phyloP scores from a whole-genome alignment of 2,797 vertebrate species.

The Labroides dimidiatus region DNA sequence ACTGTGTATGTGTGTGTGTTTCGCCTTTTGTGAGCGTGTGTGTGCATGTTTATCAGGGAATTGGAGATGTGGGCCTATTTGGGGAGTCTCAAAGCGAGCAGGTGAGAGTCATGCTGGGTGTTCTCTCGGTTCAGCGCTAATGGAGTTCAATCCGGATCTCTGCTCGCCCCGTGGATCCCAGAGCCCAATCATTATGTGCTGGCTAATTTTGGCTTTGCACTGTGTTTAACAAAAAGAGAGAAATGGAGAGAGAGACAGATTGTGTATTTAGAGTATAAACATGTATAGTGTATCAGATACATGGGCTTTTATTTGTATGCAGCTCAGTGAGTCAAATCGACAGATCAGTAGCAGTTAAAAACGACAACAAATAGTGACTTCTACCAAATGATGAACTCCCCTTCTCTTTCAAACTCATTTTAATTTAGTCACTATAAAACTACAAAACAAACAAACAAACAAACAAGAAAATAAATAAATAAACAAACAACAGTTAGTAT shows the following conservation, averaged over 20 bases:
- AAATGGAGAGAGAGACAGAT: not conserved
- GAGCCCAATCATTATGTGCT: constrained; percentile 59
- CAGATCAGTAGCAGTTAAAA: constrained; percentile 16
- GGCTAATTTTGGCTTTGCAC: constrained; percentile 55
- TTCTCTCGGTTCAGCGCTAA: constrained; percentile 73
- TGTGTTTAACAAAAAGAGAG: constrained; percentile 18
- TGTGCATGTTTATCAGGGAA: constrained; percentile 61
- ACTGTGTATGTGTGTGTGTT: constrained; percentile 33
- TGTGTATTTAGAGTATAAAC: constrained; percentile 8
- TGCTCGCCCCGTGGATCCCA: constrained; percentile 38
- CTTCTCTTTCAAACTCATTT: no score
- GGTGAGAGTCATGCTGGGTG: constrained; percentile 72
- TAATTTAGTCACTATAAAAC: no score
- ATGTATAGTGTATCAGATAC: not conserved
- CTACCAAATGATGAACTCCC: no score
- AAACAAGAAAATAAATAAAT: no score
- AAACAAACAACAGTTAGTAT: no score
- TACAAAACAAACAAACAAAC: no score
- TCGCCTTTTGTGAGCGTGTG: constrained; percentile 40
- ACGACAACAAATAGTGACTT: not conserved
- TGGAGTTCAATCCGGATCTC: constrained; percentile 66
- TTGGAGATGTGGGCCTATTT: constrained; percentile 52
- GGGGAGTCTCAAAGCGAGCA: constrained; percentile 59
- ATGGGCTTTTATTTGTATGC: constrained; percentile 27
- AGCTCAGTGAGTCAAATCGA: constrained; percentile 7